Base-by-base conservation (phyloP, 2,113 vertebrate species). In the Zosterops japonicus region DNA sequence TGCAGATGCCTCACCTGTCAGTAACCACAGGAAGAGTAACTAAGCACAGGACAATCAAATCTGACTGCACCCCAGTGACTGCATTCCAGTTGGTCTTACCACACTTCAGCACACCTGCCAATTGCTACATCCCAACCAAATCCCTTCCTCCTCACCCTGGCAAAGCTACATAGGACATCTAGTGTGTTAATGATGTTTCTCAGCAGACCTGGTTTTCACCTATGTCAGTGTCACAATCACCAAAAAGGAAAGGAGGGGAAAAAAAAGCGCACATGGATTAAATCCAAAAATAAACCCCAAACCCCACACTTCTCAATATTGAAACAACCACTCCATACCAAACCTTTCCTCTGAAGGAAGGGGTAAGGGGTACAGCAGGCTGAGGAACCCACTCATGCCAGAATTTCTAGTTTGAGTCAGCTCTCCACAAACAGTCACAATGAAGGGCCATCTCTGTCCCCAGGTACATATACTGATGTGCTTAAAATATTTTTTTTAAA, bases 11-110 rank as follows among this genome's bases (percentile, higher is more conserved):
- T 94, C 90, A 80, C 67, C 79, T 65, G 60, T 24, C 83, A 85
- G 74, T 22, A 95, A 93, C 69, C 55, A 82, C 83, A 84, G 81
- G 80, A 92, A 87, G n/a, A 92, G 77, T 39, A 88, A 17, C 68
- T 25, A 82, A 87, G 53, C 61, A 59, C 22, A 67, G 42, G 55
- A 76, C 27, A 57, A 63, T 56, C 11, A 5, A 85, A 70, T 27
- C 70, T n/a, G 67, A 74, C 93, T 94, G 94, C 63, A 44, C 63
- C 78, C 75, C 6, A 1, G 10, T 67, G 63, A 95, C 24, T 80
- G 76, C 47, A 86, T 28, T 28, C 14, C 3, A 49, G 13, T 52
- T 41, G 44, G 71, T 64, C 44, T 81, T 85, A 71, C 6, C 52
- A 44, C 68, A 42, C 50, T 70, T 70, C 5, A 87, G 50, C 13